These are phyloP conservation scores for Meloe dianella DNA, from an alignment of 2,888 invertebrate species.

Conservation along the genomic window DNA sequence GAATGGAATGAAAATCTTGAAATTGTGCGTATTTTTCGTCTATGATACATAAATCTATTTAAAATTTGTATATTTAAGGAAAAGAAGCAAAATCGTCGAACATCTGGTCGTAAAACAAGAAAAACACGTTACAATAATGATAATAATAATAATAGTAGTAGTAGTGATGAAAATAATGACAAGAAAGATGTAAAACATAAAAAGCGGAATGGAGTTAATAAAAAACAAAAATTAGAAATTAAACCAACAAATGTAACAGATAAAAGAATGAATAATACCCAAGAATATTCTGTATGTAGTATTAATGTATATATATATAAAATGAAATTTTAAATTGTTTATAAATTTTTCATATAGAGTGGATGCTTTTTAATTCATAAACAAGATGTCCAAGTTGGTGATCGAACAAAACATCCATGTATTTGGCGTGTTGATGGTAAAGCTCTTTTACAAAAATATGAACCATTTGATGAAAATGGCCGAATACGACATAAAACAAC, in stretches of 20 bases:
- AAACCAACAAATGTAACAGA: constrained; percentile 10
- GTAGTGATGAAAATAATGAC: constrained; percentile 37
- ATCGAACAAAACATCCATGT: constrained; percentile 53
- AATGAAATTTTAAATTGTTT: neutral
- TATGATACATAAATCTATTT: neutral
- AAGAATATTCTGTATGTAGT: constrained; percentile 1
- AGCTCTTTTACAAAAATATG: constrained; percentile 60
- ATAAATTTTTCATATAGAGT: constrained; percentile 44
- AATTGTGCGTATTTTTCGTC: constrained; percentile 13
- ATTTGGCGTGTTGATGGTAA: constrained; percentile 60
- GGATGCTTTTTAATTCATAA: constrained; percentile 57
- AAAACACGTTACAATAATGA: constrained; percentile 47
- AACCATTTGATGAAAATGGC: constrained; percentile 54
- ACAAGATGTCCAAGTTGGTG: constrained; percentile 55
- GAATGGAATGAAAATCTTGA: constrained; percentile 48
- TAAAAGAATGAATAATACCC: neutral
- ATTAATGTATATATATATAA: neutral
- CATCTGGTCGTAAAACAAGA: constrained; percentile 49
- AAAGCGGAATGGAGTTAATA: constrained; percentile 42
- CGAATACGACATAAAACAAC: constrained; percentile 56
- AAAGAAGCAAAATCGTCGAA: constrained; percentile 45
- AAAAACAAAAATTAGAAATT: constrained; percentile 35
- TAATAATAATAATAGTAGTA: constrained; percentile 36
- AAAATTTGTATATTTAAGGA: constrained; percentile 36
- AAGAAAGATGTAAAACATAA: constrained; percentile 38